phyloP scores from a whole-genome alignment of 2,888 invertebrate genomes.

The Sphinx pinastri region DNA sequence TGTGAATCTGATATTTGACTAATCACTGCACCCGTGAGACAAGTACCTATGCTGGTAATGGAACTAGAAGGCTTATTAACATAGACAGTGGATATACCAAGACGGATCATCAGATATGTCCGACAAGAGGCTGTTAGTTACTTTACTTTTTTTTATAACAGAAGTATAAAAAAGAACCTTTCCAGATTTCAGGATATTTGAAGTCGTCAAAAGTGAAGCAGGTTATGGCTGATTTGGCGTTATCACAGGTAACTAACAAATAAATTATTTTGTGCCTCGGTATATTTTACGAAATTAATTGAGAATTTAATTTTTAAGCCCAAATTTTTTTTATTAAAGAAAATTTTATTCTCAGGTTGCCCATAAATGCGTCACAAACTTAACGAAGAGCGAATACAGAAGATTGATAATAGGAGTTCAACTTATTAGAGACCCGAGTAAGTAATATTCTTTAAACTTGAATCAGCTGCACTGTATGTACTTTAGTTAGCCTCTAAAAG shows the following conservation, averaged over 20 bases:
- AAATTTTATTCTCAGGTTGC: slow-evolving; percentile 83
- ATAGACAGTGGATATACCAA: too few relatives aligned
- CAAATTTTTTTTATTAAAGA: neutral
- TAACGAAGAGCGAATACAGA: slow-evolving; percentile 95
- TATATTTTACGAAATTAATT: neutral
- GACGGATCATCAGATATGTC: too few relatives aligned
- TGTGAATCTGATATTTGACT: too few relatives aligned
- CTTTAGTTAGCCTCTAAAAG: too few relatives aligned
- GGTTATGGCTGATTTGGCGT: slow-evolving; percentile 95
- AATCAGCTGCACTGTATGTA: too few relatives aligned
- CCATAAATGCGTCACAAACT: slow-evolving; percentile 90
- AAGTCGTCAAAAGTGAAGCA: slow-evolving; percentile 94
- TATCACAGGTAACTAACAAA: slow-evolving; percentile 86
- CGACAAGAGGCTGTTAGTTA: too few relatives aligned
- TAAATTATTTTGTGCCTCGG: neutral
- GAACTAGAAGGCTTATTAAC: too few relatives aligned
- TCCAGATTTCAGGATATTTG: slow-evolving; percentile 88
- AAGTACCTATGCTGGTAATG: too few relatives aligned
- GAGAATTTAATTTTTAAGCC: too few relatives aligned
- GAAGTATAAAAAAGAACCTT: slow-evolving; percentile 29
- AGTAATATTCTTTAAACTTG: slow-evolving; percentile 36
- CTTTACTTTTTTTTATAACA: too few relatives aligned
- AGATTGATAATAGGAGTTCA: slow-evolving; percentile 96
- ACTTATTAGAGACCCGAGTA: slow-evolving; percentile 96
- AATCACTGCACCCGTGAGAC: too few relatives aligned